phyloP scores from a whole-genome alignment of 2,113 vertebrate species.

The Nestor notabilis region DNA sequence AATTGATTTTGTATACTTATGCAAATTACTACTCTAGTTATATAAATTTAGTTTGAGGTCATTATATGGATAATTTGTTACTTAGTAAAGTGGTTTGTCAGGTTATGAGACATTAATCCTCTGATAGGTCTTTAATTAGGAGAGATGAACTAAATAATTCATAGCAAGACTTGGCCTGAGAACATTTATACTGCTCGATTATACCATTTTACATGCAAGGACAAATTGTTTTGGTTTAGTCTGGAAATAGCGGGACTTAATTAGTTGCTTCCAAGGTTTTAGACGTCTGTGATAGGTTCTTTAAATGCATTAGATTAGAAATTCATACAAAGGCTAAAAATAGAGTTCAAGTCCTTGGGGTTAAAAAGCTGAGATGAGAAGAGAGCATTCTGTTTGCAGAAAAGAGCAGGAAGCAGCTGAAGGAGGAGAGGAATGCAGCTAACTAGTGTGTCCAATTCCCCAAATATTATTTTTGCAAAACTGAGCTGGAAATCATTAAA shows the following conservation, averaged over 20 bases:
- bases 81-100: conserved; percentile 78
- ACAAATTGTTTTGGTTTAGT: conserved; percentile 81
- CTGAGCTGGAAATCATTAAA: background rate
- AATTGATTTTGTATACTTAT: conserved; percentile 32
- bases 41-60: conserved; percentile 76
- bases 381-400: background rate
- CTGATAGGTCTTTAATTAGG: conserved; percentile 80
- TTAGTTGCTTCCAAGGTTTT: conserved; percentile 79
- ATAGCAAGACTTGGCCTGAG: conserved; percentile 76
- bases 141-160: conserved; percentile 82
- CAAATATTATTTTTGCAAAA: conserved; percentile 30
- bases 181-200: conserved; percentile 80
- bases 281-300: conserved; percentile 73
- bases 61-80: conserved; percentile 80
- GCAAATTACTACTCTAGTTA: conserved; percentile 62
- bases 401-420: conserved; percentile 16
- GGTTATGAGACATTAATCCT: conserved; percentile 81
- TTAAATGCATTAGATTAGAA: conserved; percentile 74
- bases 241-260: conserved; percentile 76
- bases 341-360: conserved; percentile 69
- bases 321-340: conserved; percentile 75
- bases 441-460: background rate
- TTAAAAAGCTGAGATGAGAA: conserved; percentile 44
- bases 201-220: conserved; percentile 78
- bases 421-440: background rate